Percentiles rank a stretch among this genome's conserved stretches.
Evolutionary conservation across 2,888 invertebrate species (phyloP).

Genomic region (Zelleria hepariella): DNA sequence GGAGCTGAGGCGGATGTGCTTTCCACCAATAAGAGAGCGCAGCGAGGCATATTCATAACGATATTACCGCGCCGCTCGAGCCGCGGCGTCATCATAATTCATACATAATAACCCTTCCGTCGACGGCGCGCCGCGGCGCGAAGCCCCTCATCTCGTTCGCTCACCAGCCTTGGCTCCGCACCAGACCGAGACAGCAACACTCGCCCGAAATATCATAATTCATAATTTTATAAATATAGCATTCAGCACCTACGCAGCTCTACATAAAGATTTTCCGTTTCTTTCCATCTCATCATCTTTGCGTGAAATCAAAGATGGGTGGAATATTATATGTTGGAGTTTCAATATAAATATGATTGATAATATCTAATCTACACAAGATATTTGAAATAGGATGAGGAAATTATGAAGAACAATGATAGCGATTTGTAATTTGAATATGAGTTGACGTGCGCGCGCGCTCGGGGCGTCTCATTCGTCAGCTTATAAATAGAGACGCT

Average conservation of each 20-base stretch:
- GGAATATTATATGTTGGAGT: neutral
- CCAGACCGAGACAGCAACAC: constrained; percentile 47
- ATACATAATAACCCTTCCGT: constrained; percentile 73
- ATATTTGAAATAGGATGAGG: neutral
- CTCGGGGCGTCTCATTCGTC: constrained; percentile 70
- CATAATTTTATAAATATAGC: constrained; percentile 58
- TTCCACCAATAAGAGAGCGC: constrained; percentile 66
- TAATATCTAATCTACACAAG: neutral
- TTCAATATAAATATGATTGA: neutral
- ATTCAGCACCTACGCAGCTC: constrained; percentile 23
- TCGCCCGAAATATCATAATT: constrained; percentile 63
- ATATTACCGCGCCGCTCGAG: constrained; percentile 69
- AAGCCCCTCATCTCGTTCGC: constrained; percentile 55
- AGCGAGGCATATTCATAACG: constrained; percentile 71
- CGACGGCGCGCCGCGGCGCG: constrained; percentile 50
- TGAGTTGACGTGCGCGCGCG: constrained; percentile 66
- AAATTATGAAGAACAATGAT: constrained; percentile 31
- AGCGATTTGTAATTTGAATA: constrained; percentile 72
- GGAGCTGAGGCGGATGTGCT: constrained; percentile 62
- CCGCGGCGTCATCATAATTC: constrained; percentile 70
- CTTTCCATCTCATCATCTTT: constrained; percentile 26
- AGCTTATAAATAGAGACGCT: constrained; percentile 65
- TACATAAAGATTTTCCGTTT: constrained; percentile 40
- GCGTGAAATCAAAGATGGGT: neutral
- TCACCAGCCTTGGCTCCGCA: constrained; percentile 27